Evolutionary conservation across 2,113 vertebrate species (phyloP).

Genomic region (Dermatemys mawii): DNA sequence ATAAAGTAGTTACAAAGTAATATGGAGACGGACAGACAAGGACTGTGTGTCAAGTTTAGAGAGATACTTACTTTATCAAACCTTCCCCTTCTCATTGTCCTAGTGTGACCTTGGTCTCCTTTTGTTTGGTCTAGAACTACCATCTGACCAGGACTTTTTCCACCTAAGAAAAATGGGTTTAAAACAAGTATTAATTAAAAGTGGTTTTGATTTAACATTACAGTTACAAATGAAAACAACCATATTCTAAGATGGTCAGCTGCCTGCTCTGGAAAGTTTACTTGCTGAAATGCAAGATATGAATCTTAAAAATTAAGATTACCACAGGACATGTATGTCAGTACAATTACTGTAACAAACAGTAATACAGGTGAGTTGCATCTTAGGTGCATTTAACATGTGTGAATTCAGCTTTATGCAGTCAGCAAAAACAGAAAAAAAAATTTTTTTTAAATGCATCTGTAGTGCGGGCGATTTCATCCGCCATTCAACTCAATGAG

Average conservation of each 20-base stretch:
- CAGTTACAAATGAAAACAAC: neutral
- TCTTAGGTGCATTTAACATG: no score
- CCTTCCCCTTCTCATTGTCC: conserved; percentile 86
- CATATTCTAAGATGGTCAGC: neutral
- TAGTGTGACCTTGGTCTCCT: conserved; percentile 83
- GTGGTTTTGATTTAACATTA: neutral
- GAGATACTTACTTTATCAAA: conserved; percentile 89
- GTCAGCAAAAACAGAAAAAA: no score
- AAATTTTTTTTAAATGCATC: no score
- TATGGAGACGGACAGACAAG: neutral
- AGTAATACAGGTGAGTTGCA: no score
- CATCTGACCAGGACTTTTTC: conserved; percentile 91
- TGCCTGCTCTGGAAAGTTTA: neutral
- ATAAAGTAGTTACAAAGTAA: conserved; percentile 8
- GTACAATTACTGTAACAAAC: neutral
- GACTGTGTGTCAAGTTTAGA: neutral
- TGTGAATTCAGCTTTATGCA: no score
- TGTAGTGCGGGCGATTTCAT: no score
- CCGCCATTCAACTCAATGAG: no score
- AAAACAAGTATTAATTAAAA: neutral
- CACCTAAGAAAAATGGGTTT: conserved; percentile 67
- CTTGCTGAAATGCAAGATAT: neutral
- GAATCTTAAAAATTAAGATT: neutral
- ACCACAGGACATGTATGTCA: conserved; percentile 1
- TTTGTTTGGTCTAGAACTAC: conserved; percentile 84